Percentiles rank a stretch among this genome's conserved stretches.
Conservation (phyloP, 2,888 invertebrate species). For the Deladenus siricidicola region DNA sequence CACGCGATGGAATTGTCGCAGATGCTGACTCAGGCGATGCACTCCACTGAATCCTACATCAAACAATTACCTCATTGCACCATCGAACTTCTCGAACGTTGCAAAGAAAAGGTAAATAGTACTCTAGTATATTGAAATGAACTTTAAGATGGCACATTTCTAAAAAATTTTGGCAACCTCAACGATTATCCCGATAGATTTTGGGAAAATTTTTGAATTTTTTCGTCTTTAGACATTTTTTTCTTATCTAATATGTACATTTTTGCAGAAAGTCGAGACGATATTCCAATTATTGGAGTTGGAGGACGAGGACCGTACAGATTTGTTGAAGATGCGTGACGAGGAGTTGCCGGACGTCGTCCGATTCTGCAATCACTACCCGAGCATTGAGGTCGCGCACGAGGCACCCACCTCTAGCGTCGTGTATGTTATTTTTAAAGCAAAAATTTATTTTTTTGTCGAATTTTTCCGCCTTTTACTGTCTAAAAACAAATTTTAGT, state of each 20-base stretch:
- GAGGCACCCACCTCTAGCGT: slow-evolving; percentile 74
- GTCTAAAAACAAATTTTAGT: slow-evolving; percentile 54
- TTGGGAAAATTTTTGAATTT: background rate
- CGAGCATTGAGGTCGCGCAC: slow-evolving; percentile 89
- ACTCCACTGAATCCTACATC: slow-evolving; percentile 94
- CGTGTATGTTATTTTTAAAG: slow-evolving; percentile 22
- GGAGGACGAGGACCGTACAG: slow-evolving; percentile 69
- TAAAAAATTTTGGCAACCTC: background rate
- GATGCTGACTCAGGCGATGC: slow-evolving; percentile 99
- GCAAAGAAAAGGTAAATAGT: slow-evolving; percentile 75
- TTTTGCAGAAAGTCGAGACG: slow-evolving; percentile 65
- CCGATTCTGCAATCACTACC: slow-evolving; percentile 94
- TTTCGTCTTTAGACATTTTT: background rate
- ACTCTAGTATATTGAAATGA: too few species aligned
- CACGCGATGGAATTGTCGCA: slow-evolving; percentile 99
- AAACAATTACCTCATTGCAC: slow-evolving; percentile 93
- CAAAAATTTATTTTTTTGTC: background rate
- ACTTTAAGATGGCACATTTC: too few species aligned
- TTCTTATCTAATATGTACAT: background rate
- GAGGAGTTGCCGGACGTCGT: slow-evolving; percentile 94
- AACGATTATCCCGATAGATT: background rate
- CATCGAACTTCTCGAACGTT: slow-evolving; percentile 76
- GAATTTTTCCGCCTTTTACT: background rate
- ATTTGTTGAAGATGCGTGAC: slow-evolving; percentile 65
- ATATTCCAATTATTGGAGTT: slow-evolving; percentile 92